Evolutionary conservation across 2,888 invertebrate species (phyloP), one percentile per base, ranked within the genome.

Genomic region (Pristionchus japonicus): DNA sequence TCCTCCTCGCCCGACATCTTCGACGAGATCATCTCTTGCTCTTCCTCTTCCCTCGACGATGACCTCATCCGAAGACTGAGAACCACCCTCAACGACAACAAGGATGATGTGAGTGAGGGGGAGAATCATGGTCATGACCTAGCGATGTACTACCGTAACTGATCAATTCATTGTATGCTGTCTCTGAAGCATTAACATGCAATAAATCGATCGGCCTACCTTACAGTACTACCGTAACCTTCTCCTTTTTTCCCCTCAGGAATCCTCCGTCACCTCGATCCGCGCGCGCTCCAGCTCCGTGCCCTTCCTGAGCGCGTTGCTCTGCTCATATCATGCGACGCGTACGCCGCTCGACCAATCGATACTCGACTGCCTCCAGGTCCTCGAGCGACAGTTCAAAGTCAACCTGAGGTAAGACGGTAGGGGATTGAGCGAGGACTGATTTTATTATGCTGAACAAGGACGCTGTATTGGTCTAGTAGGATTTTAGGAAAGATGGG

Each of bases 321-420:
- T 88, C 43, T 80, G 57, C 34, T 23, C 64, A 27, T 88, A 88
- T 15, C 9, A 31, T 15, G 88, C 88, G 23, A 40, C 82, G 34
- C 88, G 88, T 13, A 40, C 64, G 20, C 23, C 27, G 11, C 7
- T 15, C 64, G 88, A 88, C 37, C 43, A 20, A 52, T 43, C 49
- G 31, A 88, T 88, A 40, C 27, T 82, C 47, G 82, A 88, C 4
- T 70, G 74, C 47, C 67, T 88, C n/a, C 15, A 15, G 17, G 3
- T 40, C n/a, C 82, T 88, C 31, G 88, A 88, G 23, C 15, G 43
- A 37, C 34, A 77, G 49, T 88, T 31, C 23, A 13, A 11, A 61
- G 88, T 88, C 57, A 88, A 88, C 40, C 61, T 88, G 20, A 64
- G 87, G 87, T 88, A 57, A n/a, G n/a, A n/a, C 57, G 57, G 57